These are phyloP conservation scores for Plumapathes pennacea DNA, from an alignment of 92 coral and sea anemone genomes.

Conservation along the genomic window DNA sequence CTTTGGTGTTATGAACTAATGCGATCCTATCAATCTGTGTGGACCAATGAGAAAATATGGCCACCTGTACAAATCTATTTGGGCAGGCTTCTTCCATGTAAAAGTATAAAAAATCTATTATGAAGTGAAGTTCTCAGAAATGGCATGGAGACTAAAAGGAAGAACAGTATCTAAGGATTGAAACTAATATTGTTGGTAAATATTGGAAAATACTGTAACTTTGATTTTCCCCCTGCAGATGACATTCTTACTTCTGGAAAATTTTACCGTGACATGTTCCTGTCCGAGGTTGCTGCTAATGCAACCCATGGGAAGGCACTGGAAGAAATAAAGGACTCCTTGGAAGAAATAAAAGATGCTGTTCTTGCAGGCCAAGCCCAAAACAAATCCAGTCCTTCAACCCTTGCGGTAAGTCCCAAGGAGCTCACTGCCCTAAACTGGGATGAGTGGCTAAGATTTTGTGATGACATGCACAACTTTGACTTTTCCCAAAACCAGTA, in stretches of 20 bases:
- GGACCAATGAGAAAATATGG: too few species aligned
- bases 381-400: background rate
- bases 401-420: constrained; percentile 24
- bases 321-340: constrained; percentile 3
- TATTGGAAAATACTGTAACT: too few species aligned
- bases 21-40: too few species aligned
- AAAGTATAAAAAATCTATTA: too few species aligned
- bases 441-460: constrained; percentile 77
- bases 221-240: constrained; percentile 19
- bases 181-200: too few species aligned
- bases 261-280: constrained; percentile 56
- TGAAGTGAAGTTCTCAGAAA: constrained; percentile 10
- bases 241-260: constrained; percentile 42
- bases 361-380: background rate
- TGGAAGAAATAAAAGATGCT: constrained; percentile 28
- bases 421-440: constrained; percentile 45
- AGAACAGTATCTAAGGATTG: too few species aligned
- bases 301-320: background rate
- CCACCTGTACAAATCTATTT: too few species aligned
- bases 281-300: constrained; percentile 37
- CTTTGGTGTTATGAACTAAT: too few species aligned
- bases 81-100: too few species aligned
- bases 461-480: constrained; percentile 59
- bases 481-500: constrained; percentile 64
- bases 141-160: background rate